Evolutionary conservation across 1,140 invertebrate genomes (phyloP), one percentile per base, ranked within the genome.

Genomic region (Cephus cinctus): DNA sequence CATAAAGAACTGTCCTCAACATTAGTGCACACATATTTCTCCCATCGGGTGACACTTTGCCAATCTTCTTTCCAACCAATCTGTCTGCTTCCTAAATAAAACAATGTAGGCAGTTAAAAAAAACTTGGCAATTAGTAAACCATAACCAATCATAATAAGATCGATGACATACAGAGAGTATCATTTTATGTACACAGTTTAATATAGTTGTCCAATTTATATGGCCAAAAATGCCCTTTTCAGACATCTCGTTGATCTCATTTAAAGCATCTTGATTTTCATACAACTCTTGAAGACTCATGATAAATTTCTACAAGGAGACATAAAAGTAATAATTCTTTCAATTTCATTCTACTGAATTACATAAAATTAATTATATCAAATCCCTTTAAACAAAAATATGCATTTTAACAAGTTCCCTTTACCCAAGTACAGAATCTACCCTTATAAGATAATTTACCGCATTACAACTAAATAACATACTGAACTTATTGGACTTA

Each of bases 151-250:
- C n/a, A 20, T 9, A 46, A 46, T 42, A 45, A 41, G 5, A 22
- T 11, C 38, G 14, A 20, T 45, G 31, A 1, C 20, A 2, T 20
- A 44, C 1, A 14, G 19, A 22, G 5, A 11, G n/a, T n/a, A 18
- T 43, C 25, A 25, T 25, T 14, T 59, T 52, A 30, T 68, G 67
- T 5, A 55, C 47, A 15, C 16, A 41, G 8, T 19, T 34, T 11
- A 65, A 38, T 36, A 69, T 54, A 3, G 45, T 42, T 16, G 43
- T 48, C 67, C 67, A 68, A 21, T 46, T 56, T 18, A 50, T 34
- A 12, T 16, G 15, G 11, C 36, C 35, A 5, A 15, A 5, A 35
- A 4, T 18, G 9, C 40, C 43, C 1, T 16, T 14, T 16, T 43
- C 32, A 6, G 62, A 54, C 52, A 51, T 58, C 23, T 52, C 22